Evolutionary conservation across 2,113 vertebrate genomes (phyloP).

Genomic region (Mugil cephalus): DNA sequence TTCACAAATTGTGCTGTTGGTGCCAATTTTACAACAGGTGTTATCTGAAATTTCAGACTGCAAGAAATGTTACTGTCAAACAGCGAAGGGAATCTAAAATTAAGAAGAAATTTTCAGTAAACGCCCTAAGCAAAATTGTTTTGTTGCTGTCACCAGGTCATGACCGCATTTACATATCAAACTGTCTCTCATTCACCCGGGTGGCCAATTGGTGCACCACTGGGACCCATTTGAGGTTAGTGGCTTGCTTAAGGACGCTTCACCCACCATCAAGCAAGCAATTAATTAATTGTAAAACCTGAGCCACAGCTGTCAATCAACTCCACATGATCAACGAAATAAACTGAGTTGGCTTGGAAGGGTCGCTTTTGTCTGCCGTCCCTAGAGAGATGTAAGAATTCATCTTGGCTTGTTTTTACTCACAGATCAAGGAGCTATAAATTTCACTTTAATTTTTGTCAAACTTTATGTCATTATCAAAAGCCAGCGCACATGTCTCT

Average conservation of each 20-base stretch:
- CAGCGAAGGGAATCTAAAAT: not conserved
- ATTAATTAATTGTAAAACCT: not conserved
- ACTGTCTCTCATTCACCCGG: not conserved
- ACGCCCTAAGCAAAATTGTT: not conserved
- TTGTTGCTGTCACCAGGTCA: not conserved
- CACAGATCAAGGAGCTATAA: not conserved
- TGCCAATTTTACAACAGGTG: not conserved
- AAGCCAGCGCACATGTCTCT: not conserved
- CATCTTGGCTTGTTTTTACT: not conserved
- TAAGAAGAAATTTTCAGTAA: no score
- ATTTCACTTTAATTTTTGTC: not conserved
- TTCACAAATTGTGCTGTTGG: not conserved
- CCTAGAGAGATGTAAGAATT: not conserved
- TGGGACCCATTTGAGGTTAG: conserved; percentile 25
- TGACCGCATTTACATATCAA: not conserved
- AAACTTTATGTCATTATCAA: not conserved
- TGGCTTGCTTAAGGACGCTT: conserved; percentile 4
- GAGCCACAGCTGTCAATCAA: not conserved
- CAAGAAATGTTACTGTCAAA: conserved; percentile 1
- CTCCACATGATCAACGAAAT: not conserved
- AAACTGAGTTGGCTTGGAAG: not conserved
- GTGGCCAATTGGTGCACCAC: not conserved
- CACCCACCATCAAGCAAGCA: not conserved
- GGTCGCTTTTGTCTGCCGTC: not conserved
- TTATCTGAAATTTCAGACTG: not conserved